Percentiles rank a stretch among this genome's conserved stretches.
Evolutionary conservation across 2,113 vertebrate species (phyloP).

Genomic region (Telmatochromis sp.): DNA sequence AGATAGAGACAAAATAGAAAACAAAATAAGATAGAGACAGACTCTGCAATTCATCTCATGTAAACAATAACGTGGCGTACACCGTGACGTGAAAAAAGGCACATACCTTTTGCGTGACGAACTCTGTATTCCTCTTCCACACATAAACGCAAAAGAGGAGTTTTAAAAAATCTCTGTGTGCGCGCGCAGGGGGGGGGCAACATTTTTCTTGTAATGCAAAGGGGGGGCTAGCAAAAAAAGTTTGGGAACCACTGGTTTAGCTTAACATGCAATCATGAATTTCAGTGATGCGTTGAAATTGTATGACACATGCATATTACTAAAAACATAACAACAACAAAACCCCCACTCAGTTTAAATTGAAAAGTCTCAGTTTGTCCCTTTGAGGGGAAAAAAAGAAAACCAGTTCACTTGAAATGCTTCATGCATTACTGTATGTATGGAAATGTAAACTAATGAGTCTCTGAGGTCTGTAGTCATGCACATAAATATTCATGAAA

Average conservation of each 20-base stretch:
- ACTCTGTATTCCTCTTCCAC: background rate
- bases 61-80: background rate
- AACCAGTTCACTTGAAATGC: background rate
- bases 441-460: conserved; percentile 3
- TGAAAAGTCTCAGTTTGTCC: background rate
- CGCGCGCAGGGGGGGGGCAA: rapidly evolving
- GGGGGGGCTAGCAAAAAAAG: background rate
- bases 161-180: background rate
- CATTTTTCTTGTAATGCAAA: background rate
- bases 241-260: background rate
- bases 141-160: background rate
- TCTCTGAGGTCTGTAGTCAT: background rate
- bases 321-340: background rate
- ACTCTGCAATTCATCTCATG: background rate
- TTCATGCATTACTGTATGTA: background rate
- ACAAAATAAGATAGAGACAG: background rate
- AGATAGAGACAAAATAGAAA: background rate
- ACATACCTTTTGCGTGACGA: background rate
- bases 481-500: conserved; percentile 19
- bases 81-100: background rate
- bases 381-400: background rate
- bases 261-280: background rate
- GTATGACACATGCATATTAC: background rate
- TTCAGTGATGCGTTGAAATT: background rate
- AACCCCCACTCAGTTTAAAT: background rate